Evolutionary conservation across 2,113 vertebrate species (phyloP).

Genomic region (Hylia prasina): DNA sequence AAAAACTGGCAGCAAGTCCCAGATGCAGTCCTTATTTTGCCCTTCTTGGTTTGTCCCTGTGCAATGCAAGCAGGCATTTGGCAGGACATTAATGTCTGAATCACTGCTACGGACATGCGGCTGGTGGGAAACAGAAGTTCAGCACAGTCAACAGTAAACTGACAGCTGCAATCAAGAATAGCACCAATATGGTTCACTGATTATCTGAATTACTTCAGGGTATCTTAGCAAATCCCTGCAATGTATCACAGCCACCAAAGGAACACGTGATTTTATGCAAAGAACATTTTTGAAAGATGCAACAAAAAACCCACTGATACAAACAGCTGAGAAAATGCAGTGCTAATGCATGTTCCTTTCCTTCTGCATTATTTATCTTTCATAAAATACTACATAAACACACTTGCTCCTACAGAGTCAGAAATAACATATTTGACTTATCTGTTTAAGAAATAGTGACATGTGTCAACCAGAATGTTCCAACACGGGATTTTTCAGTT

Average conservation of each 20-base stretch:
- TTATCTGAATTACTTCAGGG: slow-evolving; percentile 21
- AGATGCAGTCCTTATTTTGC: neutral
- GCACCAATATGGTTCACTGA: neutral
- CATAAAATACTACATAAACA: slow-evolving; percentile 23
- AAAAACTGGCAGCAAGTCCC: neutral
- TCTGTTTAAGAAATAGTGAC: slow-evolving; percentile 64
- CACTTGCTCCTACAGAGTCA: neutral
- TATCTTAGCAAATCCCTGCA: neutral
- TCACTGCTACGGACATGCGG: rapidly evolving
- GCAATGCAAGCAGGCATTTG: neutral
- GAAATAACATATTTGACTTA: slow-evolving; percentile 28
- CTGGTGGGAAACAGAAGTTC: neutral
- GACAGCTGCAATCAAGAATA: neutral
- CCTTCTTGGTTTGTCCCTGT: neutral
- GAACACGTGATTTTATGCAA: neutral
- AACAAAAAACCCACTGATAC: neutral
- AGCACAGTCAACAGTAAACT: neutral
- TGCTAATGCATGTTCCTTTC: neutral
- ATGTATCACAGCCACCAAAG: neutral
- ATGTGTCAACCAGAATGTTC: slow-evolving; percentile 35
- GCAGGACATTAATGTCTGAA: neutral
- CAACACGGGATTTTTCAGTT: slow-evolving; percentile 16
- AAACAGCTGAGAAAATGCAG: neutral
- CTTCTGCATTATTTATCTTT: slow-evolving; percentile 32
- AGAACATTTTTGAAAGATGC: neutral